Evolutionary conservation across 1,140 invertebrate species (phyloP).

Genomic region (Caenorhabditis brenneri): DNA sequence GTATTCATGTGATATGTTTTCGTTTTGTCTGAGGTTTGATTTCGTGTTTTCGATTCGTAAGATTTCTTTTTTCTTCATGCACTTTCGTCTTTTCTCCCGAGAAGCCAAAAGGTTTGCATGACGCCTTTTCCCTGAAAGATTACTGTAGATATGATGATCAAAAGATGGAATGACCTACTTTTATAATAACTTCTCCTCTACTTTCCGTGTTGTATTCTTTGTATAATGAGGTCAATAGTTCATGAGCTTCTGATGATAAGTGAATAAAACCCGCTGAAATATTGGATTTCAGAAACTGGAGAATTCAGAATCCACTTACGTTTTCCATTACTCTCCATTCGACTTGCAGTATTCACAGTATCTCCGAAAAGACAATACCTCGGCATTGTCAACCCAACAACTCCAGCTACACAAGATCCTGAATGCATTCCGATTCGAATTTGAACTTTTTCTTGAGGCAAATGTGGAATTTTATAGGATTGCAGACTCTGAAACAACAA

Average conservation of each 20-base stretch:
- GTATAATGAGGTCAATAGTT: constrained; percentile 60
- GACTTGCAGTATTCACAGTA: constrained; percentile 87
- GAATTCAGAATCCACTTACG: constrained; percentile 52
- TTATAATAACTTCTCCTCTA: constrained; percentile 68
- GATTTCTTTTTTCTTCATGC: constrained; percentile 5
- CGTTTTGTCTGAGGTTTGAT: not conserved
- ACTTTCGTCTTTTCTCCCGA: constrained; percentile 59
- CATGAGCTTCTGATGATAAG: constrained; percentile 61
- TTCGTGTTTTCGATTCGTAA: not conserved
- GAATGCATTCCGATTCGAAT: constrained; percentile 87
- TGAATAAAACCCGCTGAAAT: constrained; percentile 65
- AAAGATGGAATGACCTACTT: constrained; percentile 41
- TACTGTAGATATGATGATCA: not conserved
- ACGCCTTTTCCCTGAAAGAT: constrained; percentile 76
- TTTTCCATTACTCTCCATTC: constrained; percentile 79
- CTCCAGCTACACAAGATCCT: constrained; percentile 70
- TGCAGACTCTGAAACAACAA: constrained; percentile 74
- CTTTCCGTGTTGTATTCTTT: constrained; percentile 65
- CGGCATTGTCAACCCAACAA: constrained; percentile 72
- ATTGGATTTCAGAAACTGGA: not conserved
- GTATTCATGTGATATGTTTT: constrained; percentile 21
- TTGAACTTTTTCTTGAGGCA: constrained; percentile 78
- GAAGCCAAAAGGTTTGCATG: constrained; percentile 91
- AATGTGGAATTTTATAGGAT: constrained; percentile 77
- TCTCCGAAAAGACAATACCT: constrained; percentile 81